A percentile compares a stretch with the other conserved stretches of the same genome.
phyloP scores from a whole-genome alignment of 1,140 invertebrate species.

The Bombus waltoni region DNA sequence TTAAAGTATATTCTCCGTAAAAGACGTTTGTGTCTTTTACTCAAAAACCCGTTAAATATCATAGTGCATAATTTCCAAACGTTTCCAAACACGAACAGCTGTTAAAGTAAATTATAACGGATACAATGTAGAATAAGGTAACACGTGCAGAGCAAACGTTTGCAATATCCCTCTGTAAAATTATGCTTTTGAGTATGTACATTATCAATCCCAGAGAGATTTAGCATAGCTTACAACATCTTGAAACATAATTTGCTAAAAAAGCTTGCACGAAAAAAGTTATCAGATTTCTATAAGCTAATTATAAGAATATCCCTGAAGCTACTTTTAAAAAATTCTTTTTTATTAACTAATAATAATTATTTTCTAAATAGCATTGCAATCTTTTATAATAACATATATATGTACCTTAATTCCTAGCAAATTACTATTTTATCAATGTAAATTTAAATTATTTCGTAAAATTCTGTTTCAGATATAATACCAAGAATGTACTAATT shows the following conservation, averaged over 20 bases:
- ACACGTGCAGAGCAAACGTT: constrained; percentile 1
- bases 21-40: too few relatives aligned
- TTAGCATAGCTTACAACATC: background rate
- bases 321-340: too few relatives aligned
- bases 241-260: background rate
- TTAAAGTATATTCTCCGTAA: too few relatives aligned
- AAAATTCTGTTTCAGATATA: background rate
- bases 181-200: constrained; percentile 6
- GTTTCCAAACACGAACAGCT: background rate
- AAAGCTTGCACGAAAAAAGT: background rate
- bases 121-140: background rate
- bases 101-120: background rate
- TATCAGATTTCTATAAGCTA: background rate
- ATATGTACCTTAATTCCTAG: too few relatives aligned
- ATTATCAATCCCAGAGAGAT: background rate
- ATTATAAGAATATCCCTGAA: background rate
- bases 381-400: too few relatives aligned
- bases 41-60: too few relatives aligned
- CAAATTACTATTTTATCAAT: background rate
- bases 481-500: background rate
- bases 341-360: too few relatives aligned
- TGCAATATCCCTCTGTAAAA: background rate
- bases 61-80: background rate
- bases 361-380: too few relatives aligned
- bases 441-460: background rate